Evolutionary conservation across 2,797 vertebrate species (phyloP).

Genomic region (Acrossocheilus wenchowensis): DNA sequence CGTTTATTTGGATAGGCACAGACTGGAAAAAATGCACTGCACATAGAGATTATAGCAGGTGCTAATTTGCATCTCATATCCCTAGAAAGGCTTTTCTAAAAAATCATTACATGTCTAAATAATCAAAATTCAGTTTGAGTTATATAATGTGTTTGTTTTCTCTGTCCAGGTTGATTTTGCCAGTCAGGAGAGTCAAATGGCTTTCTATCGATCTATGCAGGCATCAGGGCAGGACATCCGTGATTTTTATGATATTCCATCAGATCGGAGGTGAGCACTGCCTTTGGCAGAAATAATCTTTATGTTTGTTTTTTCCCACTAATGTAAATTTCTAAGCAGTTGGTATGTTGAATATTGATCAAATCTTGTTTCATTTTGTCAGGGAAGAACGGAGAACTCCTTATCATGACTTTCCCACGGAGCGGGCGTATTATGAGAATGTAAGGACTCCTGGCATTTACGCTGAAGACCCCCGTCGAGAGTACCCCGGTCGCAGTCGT

Average conservation of each 20-base stretch:
- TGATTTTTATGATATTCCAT: conserved; percentile 95
- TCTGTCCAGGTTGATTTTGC: conserved; percentile 95
- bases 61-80: no score
- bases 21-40: no score
- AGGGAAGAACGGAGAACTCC: conserved; percentile 94
- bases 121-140: background rate
- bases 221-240: conserved; percentile 96
- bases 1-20: no score
- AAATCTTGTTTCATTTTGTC: conserved; percentile 49
- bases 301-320: no score
- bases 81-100: no score
- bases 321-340: no score
- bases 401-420: conserved; percentile 89
- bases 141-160: background rate
- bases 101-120: no score
- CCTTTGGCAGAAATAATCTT: no score
- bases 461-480: conserved; percentile 91
- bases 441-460: conserved; percentile 91
- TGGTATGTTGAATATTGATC: background rate
- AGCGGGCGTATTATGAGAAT: conserved; percentile 94
- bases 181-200: conserved; percentile 97
- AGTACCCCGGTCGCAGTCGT: conserved; percentile 91
- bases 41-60: no score
- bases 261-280: conserved; percentile 86
- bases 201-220: conserved; percentile 99